These are phyloP conservation scores for Ifrita kowaldi DNA, from an alignment of 2,113 vertebrate species.

Conservation along the genomic window DNA sequence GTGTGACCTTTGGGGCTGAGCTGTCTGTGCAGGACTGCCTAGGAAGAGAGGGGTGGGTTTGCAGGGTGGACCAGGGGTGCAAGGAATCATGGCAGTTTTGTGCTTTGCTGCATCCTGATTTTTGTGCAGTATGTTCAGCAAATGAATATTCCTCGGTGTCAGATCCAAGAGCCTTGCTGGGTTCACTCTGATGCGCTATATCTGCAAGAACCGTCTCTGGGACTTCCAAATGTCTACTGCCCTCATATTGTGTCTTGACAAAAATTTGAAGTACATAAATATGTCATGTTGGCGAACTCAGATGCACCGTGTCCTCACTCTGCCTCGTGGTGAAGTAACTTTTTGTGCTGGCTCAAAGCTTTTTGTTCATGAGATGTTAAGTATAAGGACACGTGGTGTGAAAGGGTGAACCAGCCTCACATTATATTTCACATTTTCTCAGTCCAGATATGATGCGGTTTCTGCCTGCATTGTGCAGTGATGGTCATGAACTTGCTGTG, in stretches of 20 bases:
- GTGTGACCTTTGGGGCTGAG: neutral
- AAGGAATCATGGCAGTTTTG: neutral
- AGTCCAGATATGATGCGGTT: neutral
- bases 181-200: accelerated
- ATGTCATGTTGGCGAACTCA: accelerated
- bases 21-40: neutral
- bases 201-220: neutral
- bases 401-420: neutral
- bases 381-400: accelerated
- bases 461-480: neutral
- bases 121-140: neutral
- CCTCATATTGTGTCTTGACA: neutral
- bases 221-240: neutral
- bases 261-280: neutral
- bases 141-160: neutral
- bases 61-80: neutral
- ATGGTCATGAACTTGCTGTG: neutral
- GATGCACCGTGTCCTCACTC: accelerated
- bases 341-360: neutral
- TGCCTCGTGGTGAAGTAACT: neutral
- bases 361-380: neutral
- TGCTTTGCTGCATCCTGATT: neutral
- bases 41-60: neutral
- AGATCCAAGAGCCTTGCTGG: neutral
- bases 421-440: neutral